A percentile compares a stretch with the other conserved stretches of the same genome.
These are phyloP conservation scores for Xiphorhynchus erythropygius DNA, from an alignment of 2,797 vertebrate species.

Conservation along the genomic window DNA sequence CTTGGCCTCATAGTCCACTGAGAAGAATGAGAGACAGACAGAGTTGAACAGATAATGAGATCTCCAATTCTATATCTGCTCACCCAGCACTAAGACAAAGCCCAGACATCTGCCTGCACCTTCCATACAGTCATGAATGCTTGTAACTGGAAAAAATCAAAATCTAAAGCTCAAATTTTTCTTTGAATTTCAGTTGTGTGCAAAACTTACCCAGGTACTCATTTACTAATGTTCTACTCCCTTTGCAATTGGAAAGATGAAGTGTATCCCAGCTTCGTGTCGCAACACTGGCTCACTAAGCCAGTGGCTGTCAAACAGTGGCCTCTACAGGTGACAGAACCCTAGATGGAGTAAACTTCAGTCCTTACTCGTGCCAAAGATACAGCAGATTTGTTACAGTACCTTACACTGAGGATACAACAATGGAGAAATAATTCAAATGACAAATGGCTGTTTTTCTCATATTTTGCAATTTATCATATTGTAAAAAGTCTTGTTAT, in stretches of 20 bases:
- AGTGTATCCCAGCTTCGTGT: not conserved
- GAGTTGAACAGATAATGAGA: not conserved
- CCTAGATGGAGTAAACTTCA: not conserved
- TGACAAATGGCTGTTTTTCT: not conserved
- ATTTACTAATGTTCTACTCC: not conserved
- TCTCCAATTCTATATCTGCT: not conserved
- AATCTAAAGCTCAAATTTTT: not conserved
- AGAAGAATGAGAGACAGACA: not conserved
- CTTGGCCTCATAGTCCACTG: not conserved
- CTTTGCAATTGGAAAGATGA: not conserved
- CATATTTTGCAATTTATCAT: not conserved
- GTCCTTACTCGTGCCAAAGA: not conserved
- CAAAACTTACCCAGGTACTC: not conserved
- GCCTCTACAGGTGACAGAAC: not conserved
- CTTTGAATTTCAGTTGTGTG: not conserved
- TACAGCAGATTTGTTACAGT: not conserved
- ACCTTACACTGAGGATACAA: not conserved
- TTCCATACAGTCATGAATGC: not conserved
- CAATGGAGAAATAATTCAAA: not conserved
- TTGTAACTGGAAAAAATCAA: not conserved
- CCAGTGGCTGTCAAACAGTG: not conserved
- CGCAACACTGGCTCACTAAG: not conserved
- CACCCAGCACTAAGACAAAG: not conserved
- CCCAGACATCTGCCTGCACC: not conserved
- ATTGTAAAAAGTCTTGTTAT: not conserved